Percentiles rank a stretch among this genome's conserved stretches.
Evolutionary conservation across 2,113 vertebrate genomes (phyloP).

Genomic region (Hippocampus barbouri): DNA sequence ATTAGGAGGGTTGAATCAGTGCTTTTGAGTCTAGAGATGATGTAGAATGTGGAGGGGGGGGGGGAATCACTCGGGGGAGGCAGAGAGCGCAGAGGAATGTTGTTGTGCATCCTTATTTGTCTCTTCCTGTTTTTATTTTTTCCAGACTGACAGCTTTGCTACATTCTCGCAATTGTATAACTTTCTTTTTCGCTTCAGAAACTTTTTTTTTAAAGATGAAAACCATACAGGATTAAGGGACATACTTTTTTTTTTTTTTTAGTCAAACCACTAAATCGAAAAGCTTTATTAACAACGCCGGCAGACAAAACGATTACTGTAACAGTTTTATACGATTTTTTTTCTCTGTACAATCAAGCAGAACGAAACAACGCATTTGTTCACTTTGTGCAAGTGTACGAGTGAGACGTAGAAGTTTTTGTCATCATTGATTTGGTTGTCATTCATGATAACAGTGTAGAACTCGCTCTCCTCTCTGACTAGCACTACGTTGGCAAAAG

Average conservation of each 20-base stretch:
- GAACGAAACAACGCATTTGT: slow-evolving; percentile 64
- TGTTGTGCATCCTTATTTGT: not conserved
- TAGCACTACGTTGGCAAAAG: slow-evolving; percentile 53
- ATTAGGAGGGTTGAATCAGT: slow-evolving; percentile 6
- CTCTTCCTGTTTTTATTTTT: slow-evolving; percentile 24
- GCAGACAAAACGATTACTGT: slow-evolving; percentile 21
- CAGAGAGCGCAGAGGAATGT: not conserved
- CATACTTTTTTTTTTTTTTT: slow-evolving; percentile 28
- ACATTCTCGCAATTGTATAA: slow-evolving; percentile 43
- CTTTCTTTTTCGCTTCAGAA: not conserved
- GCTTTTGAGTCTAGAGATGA: slow-evolving; percentile 1
- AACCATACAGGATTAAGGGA: slow-evolving; percentile 42
- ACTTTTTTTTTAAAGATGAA: not conserved
- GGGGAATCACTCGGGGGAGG: not conserved
- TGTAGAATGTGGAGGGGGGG: not conserved
- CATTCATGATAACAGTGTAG: slow-evolving; percentile 42
- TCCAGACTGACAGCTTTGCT: slow-evolving; percentile 49
- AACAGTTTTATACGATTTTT: slow-evolving; percentile 38
- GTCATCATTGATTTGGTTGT: slow-evolving; percentile 2
- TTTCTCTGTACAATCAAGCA: slow-evolving; percentile 68
- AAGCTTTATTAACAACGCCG: slow-evolving; percentile 53
- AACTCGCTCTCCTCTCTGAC: slow-evolving; percentile 32
- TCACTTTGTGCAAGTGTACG: slow-evolving; percentile 28
- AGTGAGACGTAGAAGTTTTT: slow-evolving; percentile 34
- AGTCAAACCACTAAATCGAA: slow-evolving; percentile 31